Conservation (phyloP, 2,888 invertebrate genomes). For the Lasioglossum morio region DNA sequence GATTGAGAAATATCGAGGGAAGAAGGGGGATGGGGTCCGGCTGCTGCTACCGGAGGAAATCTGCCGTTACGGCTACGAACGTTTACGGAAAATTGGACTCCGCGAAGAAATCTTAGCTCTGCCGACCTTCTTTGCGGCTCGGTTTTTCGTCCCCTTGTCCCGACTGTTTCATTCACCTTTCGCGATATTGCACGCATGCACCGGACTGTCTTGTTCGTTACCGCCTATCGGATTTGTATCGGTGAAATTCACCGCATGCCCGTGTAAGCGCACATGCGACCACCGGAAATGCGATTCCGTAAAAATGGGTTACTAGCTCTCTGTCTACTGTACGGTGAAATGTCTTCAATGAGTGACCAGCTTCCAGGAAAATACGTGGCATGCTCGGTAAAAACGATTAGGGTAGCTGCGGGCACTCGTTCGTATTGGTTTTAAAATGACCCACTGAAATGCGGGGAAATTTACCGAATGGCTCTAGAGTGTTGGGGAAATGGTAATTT, state of each 20-base stretch:
- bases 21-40: neutral
- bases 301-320: constrained; percentile 40
- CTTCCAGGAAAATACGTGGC: constrained; percentile 5
- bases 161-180: constrained; percentile 22
- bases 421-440: neutral
- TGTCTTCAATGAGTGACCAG: constrained; percentile 12
- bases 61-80: constrained; percentile 61
- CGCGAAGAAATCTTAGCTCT: constrained; percentile 71
- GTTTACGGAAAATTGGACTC: constrained; percentile 81
- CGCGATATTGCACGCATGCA: neutral
- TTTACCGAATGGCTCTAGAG: neutral
- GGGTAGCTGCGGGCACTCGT: neutral
- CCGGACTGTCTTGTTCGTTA: constrained; percentile 10
- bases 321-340: constrained; percentile 13
- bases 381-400: constrained; percentile 21
- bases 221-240: constrained; percentile 32
- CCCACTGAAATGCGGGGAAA: neutral
- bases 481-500: neutral
- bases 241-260: constrained; percentile 15
- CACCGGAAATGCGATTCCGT: constrained; percentile 29
- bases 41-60: constrained; percentile 9
- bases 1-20: constrained; percentile 44
- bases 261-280: constrained; percentile 13
- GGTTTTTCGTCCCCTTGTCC: neutral
- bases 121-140: neutral